Evolutionary conservation across 2,113 vertebrate species (phyloP), one percentile per base, ranked within the genome.

Genomic region (Corythornis madagascariensis): DNA sequence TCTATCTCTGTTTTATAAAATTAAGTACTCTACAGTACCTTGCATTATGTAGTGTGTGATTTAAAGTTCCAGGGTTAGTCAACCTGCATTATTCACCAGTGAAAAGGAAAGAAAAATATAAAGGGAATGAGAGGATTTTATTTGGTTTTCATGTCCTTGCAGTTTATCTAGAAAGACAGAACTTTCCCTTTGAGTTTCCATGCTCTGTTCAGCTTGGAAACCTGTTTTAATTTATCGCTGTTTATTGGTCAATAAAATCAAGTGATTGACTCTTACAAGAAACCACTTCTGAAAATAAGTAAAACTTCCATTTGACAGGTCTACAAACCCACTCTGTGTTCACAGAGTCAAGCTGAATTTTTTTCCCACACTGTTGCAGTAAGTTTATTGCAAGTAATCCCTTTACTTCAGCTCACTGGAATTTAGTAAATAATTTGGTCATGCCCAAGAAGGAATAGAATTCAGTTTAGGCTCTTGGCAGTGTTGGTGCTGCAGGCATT

Each of bases 391-490:
- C 57, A 73, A 84, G 74, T 72, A 89, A 53, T 69, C 59, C 3
- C 45, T 82, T 76, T 75, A 74, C 74, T 93, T 93, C 87, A 87
- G 31, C 74, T 89, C n/a, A 4, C 29, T 87, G 82, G 81, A 92
- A 93, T 94, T 93, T 31, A 88, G 86, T 83, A 90, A 93, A 88
- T 79, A 90, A 80, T 83, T 79, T 76, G 35, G 13, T 73, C 4
- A 1, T 91, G 50, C 84, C 84, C 55, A 90, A 70, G 87, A 91
- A 89, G 87, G 87, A 94, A 72, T 35, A 89, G 59, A 92, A 85
- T 96, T 91, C 78, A 66, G 2, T 38, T 79, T 69, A 53, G 24
- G 4, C 73, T 80, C 53, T 72, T 53, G 57, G 71, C 35, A 83
- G 0, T 80, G 63, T 57, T 95, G 66, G 19, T 70, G 63, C 53